phyloP scores from a whole-genome alignment of 1,140 invertebrate genomes.

The Diprion similis region DNA sequence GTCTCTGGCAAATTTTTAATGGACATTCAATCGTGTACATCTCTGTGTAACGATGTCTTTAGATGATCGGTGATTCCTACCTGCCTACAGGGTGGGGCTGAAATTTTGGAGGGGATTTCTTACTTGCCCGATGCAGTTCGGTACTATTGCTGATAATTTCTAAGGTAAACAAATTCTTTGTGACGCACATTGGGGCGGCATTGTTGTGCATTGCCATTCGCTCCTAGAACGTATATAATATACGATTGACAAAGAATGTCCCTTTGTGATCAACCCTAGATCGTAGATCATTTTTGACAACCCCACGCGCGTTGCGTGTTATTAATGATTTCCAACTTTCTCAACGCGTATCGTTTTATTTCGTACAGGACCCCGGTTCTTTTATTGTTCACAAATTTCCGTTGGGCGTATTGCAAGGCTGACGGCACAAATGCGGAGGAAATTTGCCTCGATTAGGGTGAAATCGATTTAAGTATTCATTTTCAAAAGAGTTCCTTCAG shows the following conservation, averaged over 20 bases:
- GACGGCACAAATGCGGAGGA: neutral
- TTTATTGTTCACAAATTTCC: neutral
- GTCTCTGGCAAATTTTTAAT: neutral
- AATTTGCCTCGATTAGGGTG: neutral
- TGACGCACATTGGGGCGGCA: neutral
- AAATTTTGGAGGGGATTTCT: neutral
- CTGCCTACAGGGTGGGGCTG: no score
- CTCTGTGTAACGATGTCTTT: no score
- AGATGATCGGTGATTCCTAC: no score
- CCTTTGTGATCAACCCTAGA: constrained; percentile 13
- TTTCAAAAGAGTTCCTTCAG: no score
- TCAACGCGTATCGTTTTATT: neutral
- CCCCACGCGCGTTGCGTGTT: neutral
- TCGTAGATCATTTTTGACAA: constrained; percentile 13
- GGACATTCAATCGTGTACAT: neutral
- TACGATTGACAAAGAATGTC: neutral
- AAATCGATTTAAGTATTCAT: no score
- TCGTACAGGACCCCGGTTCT: neutral
- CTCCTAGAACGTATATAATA: neutral
- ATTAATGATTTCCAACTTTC: neutral
- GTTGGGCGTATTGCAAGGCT: neutral
- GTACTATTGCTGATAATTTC: constrained; percentile 34
- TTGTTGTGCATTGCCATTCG: neutral
- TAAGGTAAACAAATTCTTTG: constrained; percentile 31
- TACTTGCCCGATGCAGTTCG: neutral